A percentile compares a stretch with the other conserved stretches of the same genome.
phyloP scores from a whole-genome alignment of 2,888 invertebrate species.

The Cotesia congregata region DNA sequence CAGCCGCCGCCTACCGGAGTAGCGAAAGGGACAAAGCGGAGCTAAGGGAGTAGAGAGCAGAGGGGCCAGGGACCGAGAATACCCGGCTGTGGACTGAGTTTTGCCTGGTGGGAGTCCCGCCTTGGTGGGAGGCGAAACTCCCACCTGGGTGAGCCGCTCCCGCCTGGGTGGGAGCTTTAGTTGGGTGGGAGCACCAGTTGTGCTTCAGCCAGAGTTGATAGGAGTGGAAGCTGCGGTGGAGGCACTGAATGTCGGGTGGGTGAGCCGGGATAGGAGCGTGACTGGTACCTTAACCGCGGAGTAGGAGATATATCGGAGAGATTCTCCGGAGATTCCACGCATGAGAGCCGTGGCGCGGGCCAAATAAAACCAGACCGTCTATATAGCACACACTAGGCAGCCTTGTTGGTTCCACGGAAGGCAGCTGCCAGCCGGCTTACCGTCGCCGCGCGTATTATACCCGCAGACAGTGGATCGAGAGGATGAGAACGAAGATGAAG shows the following conservation, averaged over 20 bases:
- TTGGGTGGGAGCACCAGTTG: conserved; percentile 28
- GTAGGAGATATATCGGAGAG: conserved; percentile 53
- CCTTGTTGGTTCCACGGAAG: conserved; percentile 66
- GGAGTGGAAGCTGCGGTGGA: conserved; percentile 42
- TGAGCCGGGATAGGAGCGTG: conserved; percentile 40
- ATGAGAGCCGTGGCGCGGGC: conserved; percentile 61
- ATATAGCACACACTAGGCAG: conserved; percentile 45
- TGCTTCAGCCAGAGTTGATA: conserved; percentile 30
- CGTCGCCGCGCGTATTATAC: conserved; percentile 55
- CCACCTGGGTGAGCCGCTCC: conserved; percentile 23
- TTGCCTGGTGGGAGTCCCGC: conserved; percentile 27
- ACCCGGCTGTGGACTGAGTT: background rate
- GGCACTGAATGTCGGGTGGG: conserved; percentile 41
- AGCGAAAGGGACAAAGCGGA: conserved; percentile 25
- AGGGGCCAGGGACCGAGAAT: conserved; percentile 19
- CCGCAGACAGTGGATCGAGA: conserved; percentile 27
- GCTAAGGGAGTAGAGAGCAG: conserved; percentile 19
- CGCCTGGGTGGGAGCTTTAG: conserved; percentile 30
- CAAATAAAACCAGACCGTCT: conserved; percentile 52
- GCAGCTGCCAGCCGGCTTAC: conserved; percentile 68
- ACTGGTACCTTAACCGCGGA: conserved; percentile 34
- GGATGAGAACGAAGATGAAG: conserved; percentile 33
- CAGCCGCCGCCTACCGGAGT: conserved; percentile 46
- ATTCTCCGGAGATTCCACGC: conserved; percentile 65
- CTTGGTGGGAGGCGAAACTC: conserved; percentile 29